Conservation (phyloP, 2,888 invertebrate species). For the Cacoxenus indagator region DNA sequence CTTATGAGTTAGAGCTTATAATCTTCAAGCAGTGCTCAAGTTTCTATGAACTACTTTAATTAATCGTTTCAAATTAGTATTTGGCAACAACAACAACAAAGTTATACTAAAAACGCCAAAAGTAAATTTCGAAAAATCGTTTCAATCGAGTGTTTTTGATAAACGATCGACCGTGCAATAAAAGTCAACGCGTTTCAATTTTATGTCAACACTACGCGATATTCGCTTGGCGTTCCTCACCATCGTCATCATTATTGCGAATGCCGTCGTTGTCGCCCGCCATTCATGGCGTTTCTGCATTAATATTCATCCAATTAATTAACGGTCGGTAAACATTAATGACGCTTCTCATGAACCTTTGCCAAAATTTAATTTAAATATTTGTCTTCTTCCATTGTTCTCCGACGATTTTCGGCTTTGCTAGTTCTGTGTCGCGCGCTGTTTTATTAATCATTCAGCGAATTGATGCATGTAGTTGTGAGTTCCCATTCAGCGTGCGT, state of each 20-base stretch:
- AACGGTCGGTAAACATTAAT: background rate
- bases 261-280: too few relatives aligned
- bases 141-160: background rate
- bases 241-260: too few relatives aligned
- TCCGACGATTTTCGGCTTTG: background rate
- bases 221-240: background rate
- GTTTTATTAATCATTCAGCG: background rate
- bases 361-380: background rate
- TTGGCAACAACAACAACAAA: background rate
- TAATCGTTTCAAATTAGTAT: too few relatives aligned
- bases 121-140: background rate
- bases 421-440: background rate
- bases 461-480: conserved; percentile 1
- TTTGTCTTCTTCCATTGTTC: background rate
- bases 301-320: conserved; percentile 17
- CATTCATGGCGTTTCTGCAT: conserved; percentile 6
- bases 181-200: background rate
- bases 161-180: background rate
- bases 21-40: conserved; percentile 11
- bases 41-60: conserved; percentile 22
- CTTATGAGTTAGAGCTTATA: background rate
- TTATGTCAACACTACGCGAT: background rate
- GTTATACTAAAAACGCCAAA: background rate
- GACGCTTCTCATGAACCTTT: background rate
- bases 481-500: background rate